phyloP scores from a whole-genome alignment of 2,888 invertebrate genomes.

The Trachelus iudaicus region DNA sequence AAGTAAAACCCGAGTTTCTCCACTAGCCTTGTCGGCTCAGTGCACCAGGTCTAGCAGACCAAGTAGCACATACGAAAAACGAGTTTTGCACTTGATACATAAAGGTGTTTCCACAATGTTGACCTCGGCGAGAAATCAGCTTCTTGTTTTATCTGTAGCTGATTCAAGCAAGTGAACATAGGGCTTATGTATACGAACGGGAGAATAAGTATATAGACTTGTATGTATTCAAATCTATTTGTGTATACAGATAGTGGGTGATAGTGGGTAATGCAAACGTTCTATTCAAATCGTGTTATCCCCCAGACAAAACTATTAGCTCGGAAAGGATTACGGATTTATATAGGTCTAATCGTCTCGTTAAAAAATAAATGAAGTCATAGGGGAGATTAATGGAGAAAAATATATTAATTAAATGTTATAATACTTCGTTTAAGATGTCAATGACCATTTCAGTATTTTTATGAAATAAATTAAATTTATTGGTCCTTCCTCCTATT shows the following conservation, averaged over 20 bases:
- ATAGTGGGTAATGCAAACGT: not conserved
- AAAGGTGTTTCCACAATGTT: not conserved
- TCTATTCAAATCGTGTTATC: not conserved
- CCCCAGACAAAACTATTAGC: not conserved
- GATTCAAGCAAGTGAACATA: not conserved
- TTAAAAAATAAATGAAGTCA: not conserved
- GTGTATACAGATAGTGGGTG: not conserved
- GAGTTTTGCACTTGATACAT: not conserved
- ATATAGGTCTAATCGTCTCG: not conserved
- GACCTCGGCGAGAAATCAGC: not conserved
- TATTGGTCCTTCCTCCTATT: not conserved
- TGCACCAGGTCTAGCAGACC: not conserved
- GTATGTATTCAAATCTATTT: not conserved
- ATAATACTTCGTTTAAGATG: not conserved
- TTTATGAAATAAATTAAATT: not conserved
- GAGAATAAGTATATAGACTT: not conserved
- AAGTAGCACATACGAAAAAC: not conserved
- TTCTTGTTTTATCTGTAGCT: not conserved
- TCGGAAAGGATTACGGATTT: not conserved
- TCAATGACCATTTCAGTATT: not conserved
- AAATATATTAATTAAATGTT: not conserved
- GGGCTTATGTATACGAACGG: not conserved
- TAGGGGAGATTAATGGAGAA: not conserved
- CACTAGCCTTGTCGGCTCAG: not conserved
- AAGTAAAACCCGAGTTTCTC: not conserved